Percentiles rank a stretch among this genome's conserved stretches.
Evolutionary conservation across 2,888 invertebrate genomes (phyloP).

Genomic region (Hermodice carunculata): DNA sequence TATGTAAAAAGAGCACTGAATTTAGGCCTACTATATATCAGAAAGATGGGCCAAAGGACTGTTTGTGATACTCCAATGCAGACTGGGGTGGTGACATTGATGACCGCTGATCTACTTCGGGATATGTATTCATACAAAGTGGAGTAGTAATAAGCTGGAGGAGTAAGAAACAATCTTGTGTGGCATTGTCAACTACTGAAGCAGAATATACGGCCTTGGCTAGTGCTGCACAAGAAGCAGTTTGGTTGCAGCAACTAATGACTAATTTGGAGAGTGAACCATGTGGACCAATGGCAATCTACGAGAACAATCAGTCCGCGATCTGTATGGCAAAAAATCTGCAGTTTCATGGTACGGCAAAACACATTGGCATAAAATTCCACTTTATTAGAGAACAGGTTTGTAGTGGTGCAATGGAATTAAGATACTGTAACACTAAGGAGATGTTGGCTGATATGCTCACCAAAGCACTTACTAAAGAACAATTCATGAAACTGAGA

Average conservation of each 20-base stretch:
- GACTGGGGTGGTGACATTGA: constrained; percentile 8
- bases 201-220: constrained; percentile 45
- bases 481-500: constrained; percentile 2
- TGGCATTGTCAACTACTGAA: constrained; percentile 42
- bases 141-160: constrained; percentile 39
- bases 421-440: constrained; percentile 1
- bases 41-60: not conserved
- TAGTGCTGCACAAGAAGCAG: constrained; percentile 37
- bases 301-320: constrained; percentile 41
- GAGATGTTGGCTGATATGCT: constrained; percentile 13
- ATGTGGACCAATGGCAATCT: constrained; percentile 10
- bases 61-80: constrained; percentile 1
- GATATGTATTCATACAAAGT: constrained; percentile 5
- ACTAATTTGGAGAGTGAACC: constrained; percentile 5
- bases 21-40: constrained; percentile 5
- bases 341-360: constrained; percentile 34
- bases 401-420: not conserved
- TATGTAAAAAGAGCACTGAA: constrained; percentile 13
- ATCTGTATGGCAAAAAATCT: constrained; percentile 34
- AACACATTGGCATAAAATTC: constrained; percentile 40
- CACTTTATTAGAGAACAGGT: constrained; percentile 34
- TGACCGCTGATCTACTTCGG: constrained; percentile 6
- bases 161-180: constrained; percentile 32
- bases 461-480: constrained; percentile 6
- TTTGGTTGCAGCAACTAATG: constrained; percentile 25